Base-by-base conservation (phyloP, 2,888 invertebrate species). In the Eledona agricola region DNA sequence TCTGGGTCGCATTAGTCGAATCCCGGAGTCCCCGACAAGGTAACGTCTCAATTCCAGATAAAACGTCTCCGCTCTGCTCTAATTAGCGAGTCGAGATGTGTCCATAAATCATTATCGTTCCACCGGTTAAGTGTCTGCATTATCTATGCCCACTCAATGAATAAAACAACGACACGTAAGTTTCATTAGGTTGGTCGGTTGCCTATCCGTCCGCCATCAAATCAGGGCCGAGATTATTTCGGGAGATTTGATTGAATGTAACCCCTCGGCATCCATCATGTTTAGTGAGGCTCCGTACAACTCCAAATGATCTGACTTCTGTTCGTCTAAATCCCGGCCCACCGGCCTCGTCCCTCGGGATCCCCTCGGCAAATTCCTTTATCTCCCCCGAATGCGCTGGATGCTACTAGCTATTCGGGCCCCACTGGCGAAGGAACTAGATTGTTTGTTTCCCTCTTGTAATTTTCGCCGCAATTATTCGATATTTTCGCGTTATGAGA, bases 221-320 rank as follows among this genome's bases (percentile, higher is more conserved):
- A 67, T 68, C 66, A 63, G 59, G 37, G 58, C 53, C 43, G 40
- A 67, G 68, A 66, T 67, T 68, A 67, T 67, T 67, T 68, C 65
- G 59, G 63, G 63, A 66, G 65, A 67, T 68, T 68, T 68, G 68
- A 68, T 68, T 67, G 68, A 68, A 68, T 68, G 67, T 63, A 64
- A 63, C 67, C 68, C 67, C 65, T 62, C 61, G 65, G 59, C 69
- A 69, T 69, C 69, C 66, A 67, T 69, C 69, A 69, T 69, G 69
- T 69, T 68, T 67, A 67, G 66, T 62, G 63, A 64, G 64, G 63
- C 64, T 60, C 67, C 64, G 65, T 64, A 66, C 65, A 63, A 64
- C 63, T 66, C 64, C 65, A 64, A 69, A 66, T 67, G 66, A 67
- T 67, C 66, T 69, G 69, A 69, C 67, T 69, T 66, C 69, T 69